Conservation (phyloP, 2,797 vertebrate species). For the Brachyalestes nurse region DNA sequence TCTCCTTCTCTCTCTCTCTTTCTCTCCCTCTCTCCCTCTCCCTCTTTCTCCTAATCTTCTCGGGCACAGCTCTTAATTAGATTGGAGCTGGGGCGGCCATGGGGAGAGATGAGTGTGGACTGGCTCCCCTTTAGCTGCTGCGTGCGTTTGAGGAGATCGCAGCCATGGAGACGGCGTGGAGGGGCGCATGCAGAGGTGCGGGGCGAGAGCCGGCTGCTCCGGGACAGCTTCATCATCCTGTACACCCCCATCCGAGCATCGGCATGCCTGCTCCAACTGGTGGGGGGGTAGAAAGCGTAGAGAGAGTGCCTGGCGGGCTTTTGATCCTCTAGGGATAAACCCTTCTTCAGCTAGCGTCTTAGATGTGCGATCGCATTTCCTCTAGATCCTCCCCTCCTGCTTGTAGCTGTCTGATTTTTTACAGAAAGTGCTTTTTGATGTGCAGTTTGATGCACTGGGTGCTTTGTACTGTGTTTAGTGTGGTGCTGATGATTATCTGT, state of each 20-base stretch:
- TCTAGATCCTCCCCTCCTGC: slow-evolving; percentile 34
- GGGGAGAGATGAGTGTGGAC: slow-evolving; percentile 62
- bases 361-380: slow-evolving; percentile 38
- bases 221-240: slow-evolving; percentile 71
- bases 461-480: slow-evolving; percentile 2
- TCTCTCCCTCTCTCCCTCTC: slow-evolving; percentile 32
- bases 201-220: slow-evolving; percentile 64
- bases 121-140: slow-evolving; percentile 63
- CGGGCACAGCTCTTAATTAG: slow-evolving; percentile 60
- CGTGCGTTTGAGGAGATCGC: slow-evolving; percentile 55
- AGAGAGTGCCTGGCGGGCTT: slow-evolving; percentile 31
- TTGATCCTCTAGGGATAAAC: slow-evolving; percentile 57
- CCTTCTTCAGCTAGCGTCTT: slow-evolving; percentile 46
- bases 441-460: slow-evolving; percentile 5
- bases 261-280: slow-evolving; percentile 69
- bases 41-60: slow-evolving; percentile 57
- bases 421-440: slow-evolving; percentile 40
- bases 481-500: background rate
- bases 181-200: slow-evolving; percentile 62
- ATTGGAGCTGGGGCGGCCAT: slow-evolving; percentile 61
- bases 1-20: slow-evolving; percentile 30
- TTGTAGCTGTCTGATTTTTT: slow-evolving; percentile 34
- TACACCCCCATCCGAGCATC: slow-evolving; percentile 67
- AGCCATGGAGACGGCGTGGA: slow-evolving; percentile 44
- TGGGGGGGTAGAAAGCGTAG: slow-evolving; percentile 55